Evolutionary conservation across 2,797 vertebrate genomes (phyloP), one percentile per base, ranked within the genome.

Genomic region (Smutsia gigantea): DNA sequence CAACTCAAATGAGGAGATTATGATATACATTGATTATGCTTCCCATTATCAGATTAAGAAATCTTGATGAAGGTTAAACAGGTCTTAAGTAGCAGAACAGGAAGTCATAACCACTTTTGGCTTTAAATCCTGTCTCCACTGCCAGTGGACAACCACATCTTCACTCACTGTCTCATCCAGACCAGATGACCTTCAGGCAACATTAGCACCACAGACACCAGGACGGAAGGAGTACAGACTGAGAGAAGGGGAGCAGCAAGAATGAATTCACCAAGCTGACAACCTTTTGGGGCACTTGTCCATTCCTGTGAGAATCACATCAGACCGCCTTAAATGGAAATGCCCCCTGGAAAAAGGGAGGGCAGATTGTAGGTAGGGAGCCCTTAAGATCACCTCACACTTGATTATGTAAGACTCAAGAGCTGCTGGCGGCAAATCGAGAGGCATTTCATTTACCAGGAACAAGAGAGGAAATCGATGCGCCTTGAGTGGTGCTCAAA

Each of bases 101-200:
- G 29, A 82, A 66, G 19, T 13, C n/a, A 29, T n/a, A 83, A 17
- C 3, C 19, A 59, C 27, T 25, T 64, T 59, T 95, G 23, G 3
- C 63, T 94, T 87, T n/a, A 77, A 57, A n/a, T 79, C 64, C 21
- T 13, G 7, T 63, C 25, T 74, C 55, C 10, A 42, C 4, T 5
- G 53, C 5, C 29, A 27, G 4, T 11, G 1, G 42, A 68, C 4
- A 49, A 14, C n/a, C 0, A n/a, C 1, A 5, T 3, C 31, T 66
- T 71, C 18, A 8, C 27, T 39, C 27, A 3, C 23, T 49, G 0
- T 49, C 13, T 75, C 23, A 5, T 53, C 19, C 15, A 64, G 18
- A 34, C 29, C 18, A 57, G 34, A 53, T 5, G 19, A 72, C 4
- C 18, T 25, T 90, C 68, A 55, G 51, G 42, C 42, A 71, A 64